Base-by-base conservation (phyloP, 2,888 invertebrate genomes). In the Exocentrus adspersus region DNA sequence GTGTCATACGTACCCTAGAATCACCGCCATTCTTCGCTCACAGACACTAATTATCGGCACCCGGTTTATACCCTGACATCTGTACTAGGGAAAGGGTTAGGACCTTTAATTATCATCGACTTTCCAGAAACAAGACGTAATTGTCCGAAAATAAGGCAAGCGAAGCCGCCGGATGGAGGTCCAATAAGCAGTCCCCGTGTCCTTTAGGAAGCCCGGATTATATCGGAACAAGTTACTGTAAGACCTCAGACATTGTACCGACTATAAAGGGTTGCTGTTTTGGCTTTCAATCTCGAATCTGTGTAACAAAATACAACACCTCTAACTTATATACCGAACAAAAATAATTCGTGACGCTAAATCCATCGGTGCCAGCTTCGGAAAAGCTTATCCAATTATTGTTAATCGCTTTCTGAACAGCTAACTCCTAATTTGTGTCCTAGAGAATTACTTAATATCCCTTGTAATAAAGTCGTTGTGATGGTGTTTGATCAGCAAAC, bases 141-240 rank as follows among this genome's bases (percentile, higher is more conserved):
- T 61, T 61, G 56, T 64, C 65, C 54, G 59, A 54, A 65, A 59
- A 59, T 65, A 65, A 62, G 65, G 48, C 62, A 65, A 43, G 54
- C 54, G 54, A 56, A 48, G 54, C 20, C 41, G 53, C 52, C 62
- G 62, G 28, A 28, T 48, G 17, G 16, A 28, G 28, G 16, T 28
- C 28, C 28, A 48, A 24, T 24, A 28, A 48, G 48, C 37, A 37
- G 37, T 5, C 37, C 20, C 20, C 1, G 28, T 24, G 48, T 48
- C 48, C 28, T 14, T 48, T 28, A 28, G 48, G n/a, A 28, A 48
- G 28, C 28, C 10, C n/a, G 48, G 14, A 17, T 28, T 14, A 28
- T 16, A 48, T 48, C 28, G 28, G 14, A 24, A 24, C 24, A 24
- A 24, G 3, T 24, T 24, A 5, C 24, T 24, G 24, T 24, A 24